Evolutionary conservation across 2,888 invertebrate species (phyloP).

Genomic region (Taphrorychus bicolor): DNA sequence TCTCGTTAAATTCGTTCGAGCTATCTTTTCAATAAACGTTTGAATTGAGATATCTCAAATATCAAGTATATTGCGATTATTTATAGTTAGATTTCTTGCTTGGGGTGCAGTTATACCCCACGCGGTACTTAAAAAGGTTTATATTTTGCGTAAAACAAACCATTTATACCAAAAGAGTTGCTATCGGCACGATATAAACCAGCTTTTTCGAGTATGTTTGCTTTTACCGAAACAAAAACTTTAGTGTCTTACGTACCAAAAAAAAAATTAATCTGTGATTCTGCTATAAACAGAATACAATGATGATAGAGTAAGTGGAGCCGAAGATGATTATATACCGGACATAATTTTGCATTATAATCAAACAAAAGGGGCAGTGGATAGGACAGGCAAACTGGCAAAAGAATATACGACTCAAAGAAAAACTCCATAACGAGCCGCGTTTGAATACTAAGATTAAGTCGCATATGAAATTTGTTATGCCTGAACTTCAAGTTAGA

Average conservation of each 20-base stretch:
- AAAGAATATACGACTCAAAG: not conserved
- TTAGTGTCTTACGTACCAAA: conserved; percentile 35
- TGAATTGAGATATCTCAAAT: too few relatives aligned
- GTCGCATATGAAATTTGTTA: too few relatives aligned
- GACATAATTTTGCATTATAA: conserved; percentile 35
- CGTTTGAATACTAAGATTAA: too few relatives aligned
- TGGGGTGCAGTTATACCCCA: too few relatives aligned
- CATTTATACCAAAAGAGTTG: conserved; percentile 5
- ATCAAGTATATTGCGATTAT: too few relatives aligned
- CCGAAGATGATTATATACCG: conserved; percentile 12
- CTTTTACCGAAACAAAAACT: conserved; percentile 19
- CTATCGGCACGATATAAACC: conserved; percentile 11
- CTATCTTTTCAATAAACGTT: too few relatives aligned
- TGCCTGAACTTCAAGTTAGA: too few relatives aligned
- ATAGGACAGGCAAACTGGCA: conserved; percentile 61
- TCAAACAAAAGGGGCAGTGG: conserved; percentile 27
- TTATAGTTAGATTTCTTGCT: too few relatives aligned
- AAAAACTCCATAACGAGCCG: too few relatives aligned
- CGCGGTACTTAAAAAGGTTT: too few relatives aligned
- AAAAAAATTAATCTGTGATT: conserved; percentile 32
- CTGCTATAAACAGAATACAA: conserved; percentile 34
- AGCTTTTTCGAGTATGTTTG: conserved; percentile 16
- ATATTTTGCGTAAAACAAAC: too few relatives aligned
- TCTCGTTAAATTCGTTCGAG: too few relatives aligned
- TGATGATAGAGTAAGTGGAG: conserved; percentile 17